A percentile compares a stretch with the other conserved stretches of the same genome.
These are phyloP conservation scores for Leptosomus discolor DNA, from an alignment of 2,113 vertebrate genomes.

Conservation along the genomic window DNA sequence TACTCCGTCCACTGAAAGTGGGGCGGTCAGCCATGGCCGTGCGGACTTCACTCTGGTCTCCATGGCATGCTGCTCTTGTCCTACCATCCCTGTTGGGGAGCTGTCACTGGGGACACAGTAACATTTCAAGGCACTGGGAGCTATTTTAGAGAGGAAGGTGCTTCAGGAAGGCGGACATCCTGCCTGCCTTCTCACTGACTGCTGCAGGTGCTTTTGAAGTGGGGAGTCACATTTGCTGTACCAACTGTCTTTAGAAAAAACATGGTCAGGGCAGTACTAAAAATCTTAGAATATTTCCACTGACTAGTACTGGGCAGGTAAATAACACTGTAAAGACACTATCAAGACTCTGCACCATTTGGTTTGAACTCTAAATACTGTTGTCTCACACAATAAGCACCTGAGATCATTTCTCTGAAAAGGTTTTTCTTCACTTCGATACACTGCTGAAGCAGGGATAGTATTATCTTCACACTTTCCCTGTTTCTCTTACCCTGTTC, in stretches of 20 bases:
- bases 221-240: not conserved
- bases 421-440: not conserved
- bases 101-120: not conserved
- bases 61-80: not conserved
- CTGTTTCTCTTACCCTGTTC: not conserved
- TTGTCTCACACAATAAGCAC: not conserved
- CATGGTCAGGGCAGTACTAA: not conserved
- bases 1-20: not conserved
- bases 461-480: not conserved
- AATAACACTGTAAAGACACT: not conserved
- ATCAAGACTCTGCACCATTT: not conserved
- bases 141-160: not conserved
- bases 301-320: not conserved
- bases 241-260: not conserved
- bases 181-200: not conserved
- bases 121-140: not conserved
- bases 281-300: not conserved
- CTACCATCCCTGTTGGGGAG: not conserved
- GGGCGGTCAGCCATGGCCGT: fast-evolving
- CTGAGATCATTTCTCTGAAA: not conserved
- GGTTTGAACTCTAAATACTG: not conserved
- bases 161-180: not conserved
- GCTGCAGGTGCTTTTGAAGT: not conserved
- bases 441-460: not conserved
- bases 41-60: not conserved